phyloP scores from a whole-genome alignment of 2,797 vertebrate genomes.

The Tapera naevia region DNA sequence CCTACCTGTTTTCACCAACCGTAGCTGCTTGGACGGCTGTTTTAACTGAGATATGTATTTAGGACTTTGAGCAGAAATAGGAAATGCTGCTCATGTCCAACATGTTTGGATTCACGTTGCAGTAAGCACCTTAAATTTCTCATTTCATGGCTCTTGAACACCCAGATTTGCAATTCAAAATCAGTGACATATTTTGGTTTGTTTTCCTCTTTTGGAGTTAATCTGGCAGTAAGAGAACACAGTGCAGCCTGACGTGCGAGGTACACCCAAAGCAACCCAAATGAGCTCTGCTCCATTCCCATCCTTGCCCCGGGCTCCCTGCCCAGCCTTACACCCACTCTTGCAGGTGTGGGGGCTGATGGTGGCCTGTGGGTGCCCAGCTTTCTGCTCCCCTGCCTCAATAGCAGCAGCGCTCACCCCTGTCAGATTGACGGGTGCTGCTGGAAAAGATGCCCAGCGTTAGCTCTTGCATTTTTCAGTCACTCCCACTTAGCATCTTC shows the following conservation, averaged over 20 bases:
- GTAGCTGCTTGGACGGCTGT: neutral
- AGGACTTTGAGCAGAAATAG: neutral
- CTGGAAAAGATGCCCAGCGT: neutral
- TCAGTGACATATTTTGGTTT: neutral
- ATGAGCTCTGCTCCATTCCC: neutral
- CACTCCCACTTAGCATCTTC: neutral
- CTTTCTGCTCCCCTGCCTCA: neutral
- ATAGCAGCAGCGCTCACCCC: fast-evolving
- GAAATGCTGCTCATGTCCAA: slow-evolving; percentile 6
- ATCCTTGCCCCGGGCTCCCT: neutral
- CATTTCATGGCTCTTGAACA: slow-evolving; percentile 18
- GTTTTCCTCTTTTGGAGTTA: neutral
- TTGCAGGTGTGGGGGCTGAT: neutral
- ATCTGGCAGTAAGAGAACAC: neutral
- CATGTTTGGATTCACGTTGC: neutral
- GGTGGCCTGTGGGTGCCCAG: neutral
- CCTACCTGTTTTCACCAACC: neutral
- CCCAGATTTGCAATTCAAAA: slow-evolving; percentile 4
- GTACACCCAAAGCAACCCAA: fast-evolving
- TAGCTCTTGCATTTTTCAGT: neutral
- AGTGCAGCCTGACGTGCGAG: neutral
- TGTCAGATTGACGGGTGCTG: neutral
- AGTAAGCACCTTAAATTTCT: neutral
- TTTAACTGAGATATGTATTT: neutral
- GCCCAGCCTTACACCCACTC: neutral